Conservation (phyloP, 2,113 vertebrate genomes). For the Gavia stellata region DNA sequence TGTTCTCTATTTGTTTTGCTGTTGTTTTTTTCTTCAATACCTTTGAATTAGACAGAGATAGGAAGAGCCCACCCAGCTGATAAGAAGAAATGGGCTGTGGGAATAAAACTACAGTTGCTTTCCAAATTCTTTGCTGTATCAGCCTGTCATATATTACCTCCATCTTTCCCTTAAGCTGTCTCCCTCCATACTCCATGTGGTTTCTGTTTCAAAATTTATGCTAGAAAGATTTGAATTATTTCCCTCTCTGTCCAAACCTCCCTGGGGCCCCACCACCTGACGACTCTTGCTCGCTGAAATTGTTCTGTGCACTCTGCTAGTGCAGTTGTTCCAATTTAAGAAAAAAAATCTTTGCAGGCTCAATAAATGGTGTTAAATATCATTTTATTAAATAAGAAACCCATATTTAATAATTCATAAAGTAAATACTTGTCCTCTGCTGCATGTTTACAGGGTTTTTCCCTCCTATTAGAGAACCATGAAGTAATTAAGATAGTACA, state of each 20-base stretch:
- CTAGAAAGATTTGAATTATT: neutral
- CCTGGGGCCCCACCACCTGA: neutral
- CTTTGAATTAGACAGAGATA: neutral
- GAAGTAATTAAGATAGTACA: neutral
- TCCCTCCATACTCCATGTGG: neutral
- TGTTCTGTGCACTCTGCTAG: neutral
- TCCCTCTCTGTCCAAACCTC: neutral
- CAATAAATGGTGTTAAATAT: neutral
- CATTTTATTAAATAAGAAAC: neutral
- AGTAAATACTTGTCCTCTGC: neutral
- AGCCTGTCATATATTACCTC: neutral
- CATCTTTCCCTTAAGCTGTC: neutral
- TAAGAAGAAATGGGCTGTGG: neutral
- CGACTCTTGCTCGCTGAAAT: neutral
- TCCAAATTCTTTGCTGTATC: neutral
- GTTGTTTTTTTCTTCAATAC: neutral
- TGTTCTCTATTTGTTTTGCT: neutral
- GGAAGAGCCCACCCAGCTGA: neutral
- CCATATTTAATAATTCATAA: neutral
- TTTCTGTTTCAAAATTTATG: neutral
- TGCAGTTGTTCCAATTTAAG: neutral
- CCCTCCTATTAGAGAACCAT: neutral
- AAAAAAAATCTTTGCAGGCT: neutral
- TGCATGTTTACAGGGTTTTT: neutral
- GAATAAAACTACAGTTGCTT: neutral